Base-by-base conservation (phyloP, 2,888 invertebrate genomes). In the Plebejus melissa region DNA sequence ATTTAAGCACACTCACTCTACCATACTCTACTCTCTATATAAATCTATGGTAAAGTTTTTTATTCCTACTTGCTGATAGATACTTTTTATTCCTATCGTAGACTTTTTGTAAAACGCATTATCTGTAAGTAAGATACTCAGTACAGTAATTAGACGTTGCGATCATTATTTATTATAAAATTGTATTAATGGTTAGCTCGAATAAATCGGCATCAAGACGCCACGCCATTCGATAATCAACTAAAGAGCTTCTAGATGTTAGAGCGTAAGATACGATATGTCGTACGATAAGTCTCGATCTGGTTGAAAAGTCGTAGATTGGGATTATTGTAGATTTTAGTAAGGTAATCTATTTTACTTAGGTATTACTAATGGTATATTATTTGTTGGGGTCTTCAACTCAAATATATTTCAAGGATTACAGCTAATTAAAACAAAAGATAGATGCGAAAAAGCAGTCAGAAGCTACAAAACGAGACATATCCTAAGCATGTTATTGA, bases 201-300 rank as follows among this genome's bases (percentile, higher is more conserved):
- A 5, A 87, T 87, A 88, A 89, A 87, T 88, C 88, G 86, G 87
- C 86, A 88, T 89, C 85, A 82, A 85, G 85, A 88, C 87, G 85
- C 86, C 84, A 83, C 83, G 85, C 81, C 85, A 83, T 83, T 83
- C 85, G 84, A 90, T 90, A 91, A 91, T 92, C 87, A 86, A 85
- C 83, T 87, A 88, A 90, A 90, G 88, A 89, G 90, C 88, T 82
- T 81, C 38, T 69, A 1, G 9, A 11, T 84, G 89, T 88, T 77
- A 88, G 16, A 84, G 0, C 0, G 0, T 6, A 79, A 86, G 87
- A 0, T 7, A 80, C 86, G 87, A 84, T 76, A 72, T 79, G 60
- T 13, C 6, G 72, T 38, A 46, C 11, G 11, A 22, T 38, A 65
- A 32, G 32, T 32, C 32, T 32, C 32, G 32, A 32, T 32, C 32